Evolutionary conservation across 1,140 invertebrate genomes (phyloP), one percentile per base, ranked within the genome.

Genomic region (Listronotus bonariensis): DNA sequence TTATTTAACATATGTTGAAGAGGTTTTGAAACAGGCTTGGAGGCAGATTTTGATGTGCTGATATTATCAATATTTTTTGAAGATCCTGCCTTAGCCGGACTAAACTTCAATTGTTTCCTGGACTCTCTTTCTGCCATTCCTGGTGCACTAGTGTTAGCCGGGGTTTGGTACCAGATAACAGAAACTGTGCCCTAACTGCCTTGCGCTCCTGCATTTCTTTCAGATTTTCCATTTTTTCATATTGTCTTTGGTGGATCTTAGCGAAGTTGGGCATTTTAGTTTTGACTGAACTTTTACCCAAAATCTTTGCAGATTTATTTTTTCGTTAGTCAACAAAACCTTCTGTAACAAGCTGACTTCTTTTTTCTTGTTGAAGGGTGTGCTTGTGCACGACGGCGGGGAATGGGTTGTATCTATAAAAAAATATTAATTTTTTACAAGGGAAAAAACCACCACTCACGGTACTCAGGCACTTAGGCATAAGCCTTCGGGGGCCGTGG

Each of bases 201-300:
- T 79, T 84, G 64, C 81, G 74, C 71, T 77, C 74, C 51, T 84
- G 79, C 62, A 83, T 82, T 72, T 88, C 84, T 20, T 83, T 78
- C 11, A 88, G 64, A 38, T 85, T 87, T 74, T 88, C 87, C 84
- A 88, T 86, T 70, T 83, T 82, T 5, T 79, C 79, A 67, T 87
- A 87, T 46, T 83, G 81, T 69, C 82, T 83, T 67, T 86, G 79
- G 69, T 89, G 87, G 40, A 89, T 82, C 6, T 82, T 81, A 5
- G 82, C 80, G 67, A 89, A 89, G 77, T 88, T 85, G 10, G 87
- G 87, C 64, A 83, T 75, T 71, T 83, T 87, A 36, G 34, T 10
- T 36, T 36, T 36, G 34, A 36, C 34, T 3, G 34, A 36, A 12
- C 11, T 36, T 36, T 36, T 36, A 36, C 34, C 11, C 3, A 36